A percentile compares a stretch with the other conserved stretches of the same genome.
Conservation (phyloP, 2,113 vertebrate genomes). For the Elephas maximus region DNA sequence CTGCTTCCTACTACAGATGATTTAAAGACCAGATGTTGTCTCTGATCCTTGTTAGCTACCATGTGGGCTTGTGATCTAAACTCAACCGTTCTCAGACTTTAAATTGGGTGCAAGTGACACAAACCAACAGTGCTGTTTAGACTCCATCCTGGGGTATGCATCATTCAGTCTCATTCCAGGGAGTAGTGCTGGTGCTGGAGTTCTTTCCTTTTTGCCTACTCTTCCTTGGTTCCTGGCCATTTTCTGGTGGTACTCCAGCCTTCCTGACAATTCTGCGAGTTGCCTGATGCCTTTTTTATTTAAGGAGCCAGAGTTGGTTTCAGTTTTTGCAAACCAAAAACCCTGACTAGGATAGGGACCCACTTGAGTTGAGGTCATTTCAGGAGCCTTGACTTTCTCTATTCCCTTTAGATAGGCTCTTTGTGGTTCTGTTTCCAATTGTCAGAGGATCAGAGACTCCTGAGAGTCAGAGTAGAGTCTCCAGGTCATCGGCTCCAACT, state of each 20-base stretch:
- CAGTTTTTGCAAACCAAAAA: neutral
- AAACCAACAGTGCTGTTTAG: neutral
- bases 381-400: neutral
- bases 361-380: neutral
- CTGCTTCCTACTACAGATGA: neutral
- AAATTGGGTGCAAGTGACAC: neutral
- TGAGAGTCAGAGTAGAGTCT: neutral
- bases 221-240: neutral
- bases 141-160: neutral
- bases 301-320: slow-evolving; percentile 19
- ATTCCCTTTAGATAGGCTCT: neutral
- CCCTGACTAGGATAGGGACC: neutral
- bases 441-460: slow-evolving; percentile 9
- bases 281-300: neutral
- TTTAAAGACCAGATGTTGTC: slow-evolving; percentile 33
- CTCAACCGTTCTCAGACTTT: slow-evolving; percentile 3
- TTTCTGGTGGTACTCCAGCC: neutral
- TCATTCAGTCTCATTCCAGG: neutral
- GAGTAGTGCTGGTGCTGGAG: too few species aligned
- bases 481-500: neutral
- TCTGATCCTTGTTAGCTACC: slow-evolving; percentile 13
- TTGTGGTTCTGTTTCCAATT: neutral
- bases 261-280: slow-evolving; percentile 16
- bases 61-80: slow-evolving; percentile 12
- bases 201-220: neutral